Conservation (phyloP, 2,888 invertebrate species). For the Apodemia zela region DNA sequence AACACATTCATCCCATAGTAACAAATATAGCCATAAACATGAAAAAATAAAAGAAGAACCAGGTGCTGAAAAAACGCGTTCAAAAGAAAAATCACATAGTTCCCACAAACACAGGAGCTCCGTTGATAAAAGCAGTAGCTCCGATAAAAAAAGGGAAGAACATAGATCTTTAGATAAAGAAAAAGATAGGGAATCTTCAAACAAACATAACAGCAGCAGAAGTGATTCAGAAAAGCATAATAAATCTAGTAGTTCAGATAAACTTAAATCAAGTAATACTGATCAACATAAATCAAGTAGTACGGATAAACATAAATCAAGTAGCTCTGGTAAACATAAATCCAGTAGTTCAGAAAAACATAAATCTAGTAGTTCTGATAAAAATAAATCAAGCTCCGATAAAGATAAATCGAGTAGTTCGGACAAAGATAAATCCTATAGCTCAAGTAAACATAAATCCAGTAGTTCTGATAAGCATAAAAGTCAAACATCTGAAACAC, state of each 20-base stretch:
- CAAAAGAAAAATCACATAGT: conserved; percentile 49
- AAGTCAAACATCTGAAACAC: conserved; percentile 33
- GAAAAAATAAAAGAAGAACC: conserved; percentile 32
- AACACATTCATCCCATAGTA: conserved; percentile 45
- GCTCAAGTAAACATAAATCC: conserved; percentile 37
- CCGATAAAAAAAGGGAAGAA: conserved; percentile 20
- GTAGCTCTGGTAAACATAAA: conserved; percentile 11
- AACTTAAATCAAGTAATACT: conserved; percentile 39
- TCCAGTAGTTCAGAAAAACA: conserved; percentile 29
- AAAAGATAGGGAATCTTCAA: conserved; percentile 27
- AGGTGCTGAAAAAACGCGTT: conserved; percentile 42
- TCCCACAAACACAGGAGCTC: conserved; percentile 46
- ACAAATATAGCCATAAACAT: conserved; percentile 43
- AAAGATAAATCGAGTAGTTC: conserved; percentile 47
- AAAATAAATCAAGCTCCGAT: conserved; percentile 44
- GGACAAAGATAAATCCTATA: conserved; percentile 26
- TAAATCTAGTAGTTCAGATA: conserved; percentile 24
- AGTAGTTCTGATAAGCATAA: conserved; percentile 41
- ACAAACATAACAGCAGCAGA: conserved; percentile 26
- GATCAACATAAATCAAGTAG: conserved; percentile 47
- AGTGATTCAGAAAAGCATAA: conserved; percentile 27
- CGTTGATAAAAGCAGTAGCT: conserved; percentile 20
- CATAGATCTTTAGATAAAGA: conserved; percentile 18
- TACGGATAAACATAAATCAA: conserved; percentile 23
- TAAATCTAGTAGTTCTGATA: conserved; percentile 27